Conservation (phyloP, 2,113 vertebrate genomes). For the Otis tarda region DNA sequence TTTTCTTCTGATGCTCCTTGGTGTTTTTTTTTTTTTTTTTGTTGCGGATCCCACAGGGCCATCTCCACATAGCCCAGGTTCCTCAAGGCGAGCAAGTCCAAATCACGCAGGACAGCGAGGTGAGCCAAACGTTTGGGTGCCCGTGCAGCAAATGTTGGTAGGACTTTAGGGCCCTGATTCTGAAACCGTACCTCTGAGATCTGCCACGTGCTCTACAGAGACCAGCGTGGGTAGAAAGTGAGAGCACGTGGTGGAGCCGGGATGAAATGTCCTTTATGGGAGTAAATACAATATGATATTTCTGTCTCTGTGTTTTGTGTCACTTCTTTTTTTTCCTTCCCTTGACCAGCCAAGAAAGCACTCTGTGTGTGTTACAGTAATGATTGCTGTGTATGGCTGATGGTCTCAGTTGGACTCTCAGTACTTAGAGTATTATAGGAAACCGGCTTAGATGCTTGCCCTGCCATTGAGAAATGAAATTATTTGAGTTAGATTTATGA, state of each 20-base stretch:
- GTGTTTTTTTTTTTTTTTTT: constrained; percentile 58
- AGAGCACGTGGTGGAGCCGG: neutral
- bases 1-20: constrained; percentile 76
- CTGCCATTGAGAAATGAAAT: neutral
- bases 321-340: neutral
- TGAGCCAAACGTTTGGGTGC: constrained; percentile 40
- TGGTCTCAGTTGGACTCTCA: neutral
- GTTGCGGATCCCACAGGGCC: constrained; percentile 91
- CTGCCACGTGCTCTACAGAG: neutral
- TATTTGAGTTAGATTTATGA: neutral
- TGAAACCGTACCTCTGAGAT: neutral
- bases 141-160: neutral
- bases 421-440: neutral
- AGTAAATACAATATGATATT: neutral
- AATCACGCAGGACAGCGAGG: constrained; percentile 99
- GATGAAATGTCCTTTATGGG: neutral
- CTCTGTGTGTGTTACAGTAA: neutral
- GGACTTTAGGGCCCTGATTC: neutral
- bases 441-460: neutral
- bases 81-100: constrained; percentile 98
- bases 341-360: neutral
- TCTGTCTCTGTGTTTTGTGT: neutral
- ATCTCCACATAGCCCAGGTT: constrained; percentile 97
- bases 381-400: neutral
- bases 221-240: neutral